These are phyloP conservation scores for Paramuricea clavata DNA, from an alignment of 92 coral and sea anemone genomes.

Conservation along the genomic window DNA sequence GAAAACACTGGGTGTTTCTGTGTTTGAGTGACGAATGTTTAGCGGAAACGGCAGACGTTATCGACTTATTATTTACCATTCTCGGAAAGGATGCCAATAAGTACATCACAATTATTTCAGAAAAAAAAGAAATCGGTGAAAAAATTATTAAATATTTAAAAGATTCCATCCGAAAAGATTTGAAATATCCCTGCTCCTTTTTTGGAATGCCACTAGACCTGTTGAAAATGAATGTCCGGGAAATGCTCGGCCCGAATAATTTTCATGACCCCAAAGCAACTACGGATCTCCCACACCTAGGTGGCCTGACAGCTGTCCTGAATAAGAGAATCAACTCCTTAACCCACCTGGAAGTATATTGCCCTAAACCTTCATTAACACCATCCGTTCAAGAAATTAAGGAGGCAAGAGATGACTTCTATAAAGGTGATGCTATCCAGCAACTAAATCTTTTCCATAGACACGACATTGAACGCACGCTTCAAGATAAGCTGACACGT, in stretches of 20 bases:
- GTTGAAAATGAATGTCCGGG: conserved; percentile 10
- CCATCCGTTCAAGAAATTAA: background rate
- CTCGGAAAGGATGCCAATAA: conserved; percentile 60
- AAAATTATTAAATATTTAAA: background rate
- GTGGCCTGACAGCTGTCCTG: conserved; percentile 30
- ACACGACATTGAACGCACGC: conserved; percentile 59
- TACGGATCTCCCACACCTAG: conserved; percentile 31
- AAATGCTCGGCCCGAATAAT: conserved; percentile 40
- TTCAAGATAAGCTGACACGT: conserved; percentile 23
- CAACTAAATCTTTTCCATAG: conserved; percentile 64
- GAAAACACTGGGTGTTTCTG: background rate
- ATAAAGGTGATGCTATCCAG: conserved; percentile 33
- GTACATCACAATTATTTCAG: conserved; percentile 60
- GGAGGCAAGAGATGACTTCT: conserved; percentile 40
- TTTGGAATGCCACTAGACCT: conserved; percentile 32
- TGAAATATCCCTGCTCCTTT: background rate
- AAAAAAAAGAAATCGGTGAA: conserved; percentile 33
- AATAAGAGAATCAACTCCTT: conserved; percentile 29
- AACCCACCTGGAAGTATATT: conserved; percentile 35
- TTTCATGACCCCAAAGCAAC: conserved; percentile 19
- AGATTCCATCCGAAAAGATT: background rate
- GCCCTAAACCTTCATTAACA: conserved; percentile 2
- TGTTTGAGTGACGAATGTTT: conserved; percentile 31
- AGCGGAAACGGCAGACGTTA: conserved; percentile 62
- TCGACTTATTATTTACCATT: conserved; percentile 68